Conservation (phyloP, 2,888 invertebrate species). For the Eulithis prunata region DNA sequence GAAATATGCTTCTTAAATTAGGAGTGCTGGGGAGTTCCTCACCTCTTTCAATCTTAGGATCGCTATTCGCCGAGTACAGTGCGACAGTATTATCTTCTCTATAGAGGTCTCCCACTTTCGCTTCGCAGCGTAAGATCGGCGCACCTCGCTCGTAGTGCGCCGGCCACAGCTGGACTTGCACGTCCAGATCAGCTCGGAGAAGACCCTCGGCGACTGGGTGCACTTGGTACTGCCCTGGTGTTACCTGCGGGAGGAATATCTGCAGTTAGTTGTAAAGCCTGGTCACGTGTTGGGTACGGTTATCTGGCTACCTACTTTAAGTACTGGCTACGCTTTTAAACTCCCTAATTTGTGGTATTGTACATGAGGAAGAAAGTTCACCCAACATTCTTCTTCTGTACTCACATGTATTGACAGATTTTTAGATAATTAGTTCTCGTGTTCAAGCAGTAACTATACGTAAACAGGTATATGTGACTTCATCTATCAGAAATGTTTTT, state of each 20-base stretch:
- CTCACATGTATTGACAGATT: no score
- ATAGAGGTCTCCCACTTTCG: slow-evolving; percentile 86
- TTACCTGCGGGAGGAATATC: slow-evolving; percentile 60
- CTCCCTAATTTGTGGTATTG: no score
- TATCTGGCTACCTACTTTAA: background rate
- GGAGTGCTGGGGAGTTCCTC: slow-evolving; percentile 40
- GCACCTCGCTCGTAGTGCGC: slow-evolving; percentile 87
- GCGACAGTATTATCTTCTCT: slow-evolving; percentile 85
- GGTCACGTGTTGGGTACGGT: background rate
- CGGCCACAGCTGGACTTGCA: slow-evolving; percentile 85
- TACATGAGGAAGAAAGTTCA: no score
- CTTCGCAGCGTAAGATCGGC: slow-evolving; percentile 87
- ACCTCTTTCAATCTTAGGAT: slow-evolving; percentile 90
- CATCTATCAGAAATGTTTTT: no score
- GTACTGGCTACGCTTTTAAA: no score
- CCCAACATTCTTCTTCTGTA: no score
- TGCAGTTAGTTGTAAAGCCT: slow-evolving; percentile 28
- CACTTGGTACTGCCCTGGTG: slow-evolving; percentile 72
- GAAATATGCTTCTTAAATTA: no score
- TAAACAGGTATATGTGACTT: no score
- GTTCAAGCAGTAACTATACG: no score
- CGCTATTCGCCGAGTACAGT: slow-evolving; percentile 86
- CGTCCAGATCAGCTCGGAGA: slow-evolving; percentile 85
- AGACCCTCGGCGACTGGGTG: slow-evolving; percentile 78
- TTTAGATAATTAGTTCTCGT: no score